Evolutionary conservation across 2,888 invertebrate genomes (phyloP).

Genomic region (Diarsia dahlii): DNA sequence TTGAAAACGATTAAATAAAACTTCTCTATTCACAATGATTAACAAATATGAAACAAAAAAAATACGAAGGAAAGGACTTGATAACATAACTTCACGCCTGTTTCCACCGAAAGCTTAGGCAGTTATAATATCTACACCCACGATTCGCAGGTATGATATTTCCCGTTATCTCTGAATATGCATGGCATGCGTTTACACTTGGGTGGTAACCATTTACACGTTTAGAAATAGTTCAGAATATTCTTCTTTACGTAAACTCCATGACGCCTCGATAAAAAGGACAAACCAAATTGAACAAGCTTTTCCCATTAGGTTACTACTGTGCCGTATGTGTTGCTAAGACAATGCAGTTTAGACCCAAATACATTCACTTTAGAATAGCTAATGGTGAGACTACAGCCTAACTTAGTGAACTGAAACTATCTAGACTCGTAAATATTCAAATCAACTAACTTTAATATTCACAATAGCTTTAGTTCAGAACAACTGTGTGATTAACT

Average conservation of each 20-base stretch:
- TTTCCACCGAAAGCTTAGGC: not conserved
- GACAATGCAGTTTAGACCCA: not conserved
- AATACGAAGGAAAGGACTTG: too few species aligned
- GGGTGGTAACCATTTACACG: not conserved
- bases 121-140: not conserved
- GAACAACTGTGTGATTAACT: conserved; percentile 2
- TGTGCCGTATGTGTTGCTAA: not conserved
- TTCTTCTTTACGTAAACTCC: not conserved
- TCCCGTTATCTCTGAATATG: not conserved
- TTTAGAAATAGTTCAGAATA: not conserved
- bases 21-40: too few species aligned
- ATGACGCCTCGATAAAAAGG: not conserved
- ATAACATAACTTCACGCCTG: not conserved
- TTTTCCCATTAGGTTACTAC: conserved; percentile 15
- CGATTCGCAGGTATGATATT: not conserved
- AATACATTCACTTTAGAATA: not conserved
- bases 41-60: too few species aligned
- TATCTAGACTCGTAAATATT: conserved; percentile 36
- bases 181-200: conserved; percentile 1
- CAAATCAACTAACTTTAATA: conserved; percentile 8
- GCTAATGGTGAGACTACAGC: conserved; percentile 10
- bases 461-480: not conserved
- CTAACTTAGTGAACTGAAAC: conserved; percentile 15
- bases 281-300: conserved; percentile 6
- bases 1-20: too few species aligned